These are phyloP conservation scores for Podarcis muralis DNA, from an alignment of 2,113 vertebrate genomes.

Conservation along the genomic window DNA sequence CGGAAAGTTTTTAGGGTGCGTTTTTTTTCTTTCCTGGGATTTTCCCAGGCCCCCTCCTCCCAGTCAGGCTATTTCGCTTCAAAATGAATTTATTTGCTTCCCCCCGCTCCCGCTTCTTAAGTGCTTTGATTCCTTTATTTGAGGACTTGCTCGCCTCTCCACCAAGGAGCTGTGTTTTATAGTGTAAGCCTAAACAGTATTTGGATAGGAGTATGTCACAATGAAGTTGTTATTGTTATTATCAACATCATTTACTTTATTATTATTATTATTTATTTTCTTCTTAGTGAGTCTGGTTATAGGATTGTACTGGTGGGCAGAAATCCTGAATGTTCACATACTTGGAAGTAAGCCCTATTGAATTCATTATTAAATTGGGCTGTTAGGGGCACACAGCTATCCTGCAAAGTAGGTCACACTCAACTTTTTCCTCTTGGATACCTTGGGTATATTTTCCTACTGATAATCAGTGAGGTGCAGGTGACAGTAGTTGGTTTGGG, in stretches of 20 bases:
- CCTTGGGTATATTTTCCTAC: not conserved
- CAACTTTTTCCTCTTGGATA: not conserved
- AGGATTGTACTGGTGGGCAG: not conserved
- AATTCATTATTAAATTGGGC: not conserved
- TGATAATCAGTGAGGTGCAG: not conserved
- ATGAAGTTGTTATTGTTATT: not conserved
- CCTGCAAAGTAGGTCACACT: not conserved
- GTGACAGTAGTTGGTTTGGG: not conserved
- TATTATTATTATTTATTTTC: too few relatives aligned
- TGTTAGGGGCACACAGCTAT: not conserved
- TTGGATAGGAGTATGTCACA: not conserved
- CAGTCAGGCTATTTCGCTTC: not conserved
- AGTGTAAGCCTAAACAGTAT: not conserved
- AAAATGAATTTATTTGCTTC: not conserved
- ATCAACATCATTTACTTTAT: too few relatives aligned
- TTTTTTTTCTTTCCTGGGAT: not conserved
- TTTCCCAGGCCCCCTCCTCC: too few relatives aligned
- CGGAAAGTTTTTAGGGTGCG: accelerated
- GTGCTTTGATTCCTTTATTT: not conserved
- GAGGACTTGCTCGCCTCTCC: not conserved
- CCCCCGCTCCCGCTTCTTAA: not conserved
- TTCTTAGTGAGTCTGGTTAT: not conserved
- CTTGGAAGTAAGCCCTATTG: not conserved
- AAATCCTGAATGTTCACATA: not conserved
- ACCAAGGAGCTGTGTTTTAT: not conserved